Conservation (phyloP, 1,140 invertebrate species). For the Neodiprion lecontei region DNA sequence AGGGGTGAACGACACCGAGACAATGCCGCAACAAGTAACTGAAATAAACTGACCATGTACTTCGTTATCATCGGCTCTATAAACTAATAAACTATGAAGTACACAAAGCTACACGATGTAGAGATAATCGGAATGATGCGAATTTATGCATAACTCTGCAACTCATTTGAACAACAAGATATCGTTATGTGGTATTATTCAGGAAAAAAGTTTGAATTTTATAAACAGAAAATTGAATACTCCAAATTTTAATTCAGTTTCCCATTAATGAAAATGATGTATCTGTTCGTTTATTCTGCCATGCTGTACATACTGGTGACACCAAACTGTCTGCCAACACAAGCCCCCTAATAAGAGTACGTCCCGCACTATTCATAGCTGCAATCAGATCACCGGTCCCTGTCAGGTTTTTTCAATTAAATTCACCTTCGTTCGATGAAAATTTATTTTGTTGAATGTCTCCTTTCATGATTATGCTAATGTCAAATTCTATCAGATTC, state of each 20-base stretch:
- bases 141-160: no score
- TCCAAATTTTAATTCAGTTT: background rate
- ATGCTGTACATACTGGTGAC: slow-evolving; percentile 6
- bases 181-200: no score
- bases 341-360: background rate
- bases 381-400: background rate
- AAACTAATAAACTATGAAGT: no score
- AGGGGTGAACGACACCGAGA: background rate
- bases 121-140: no score
- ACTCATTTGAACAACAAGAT: no score
- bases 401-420: background rate
- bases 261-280: background rate
- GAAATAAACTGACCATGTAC: background rate
- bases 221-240: background rate
- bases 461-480: no score
- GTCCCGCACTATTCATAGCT: slow-evolving; percentile 4
- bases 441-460: no score
- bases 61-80: background rate
- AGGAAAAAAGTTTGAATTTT: no score
- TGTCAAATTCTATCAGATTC: no score
- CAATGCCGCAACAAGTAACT: background rate
- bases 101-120: no score
- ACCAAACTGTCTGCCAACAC: slow-evolving; percentile 21
- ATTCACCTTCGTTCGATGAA: background rate
- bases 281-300: slow-evolving; percentile 9